Base-by-base conservation (phyloP, 2,888 invertebrate species). In the Miltochrista miniata region DNA sequence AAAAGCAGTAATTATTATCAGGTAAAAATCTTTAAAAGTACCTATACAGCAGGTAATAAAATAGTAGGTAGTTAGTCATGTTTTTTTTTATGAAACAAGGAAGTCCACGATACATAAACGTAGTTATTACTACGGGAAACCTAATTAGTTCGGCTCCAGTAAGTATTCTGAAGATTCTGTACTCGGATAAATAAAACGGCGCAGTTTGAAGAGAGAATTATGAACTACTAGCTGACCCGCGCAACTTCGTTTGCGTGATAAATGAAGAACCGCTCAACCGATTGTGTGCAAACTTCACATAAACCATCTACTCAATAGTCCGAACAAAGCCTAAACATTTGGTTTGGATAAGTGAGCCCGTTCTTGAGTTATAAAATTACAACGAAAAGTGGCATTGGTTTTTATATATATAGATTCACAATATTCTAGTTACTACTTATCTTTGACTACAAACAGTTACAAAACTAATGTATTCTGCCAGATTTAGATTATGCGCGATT, bases 141-240 rank as follows among this genome's bases (percentile, higher is more conserved):
- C 59, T 67, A 69, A 72, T 72, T 61, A 62, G 57, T 62, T 69
- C 54, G 58, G 56, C 63, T 63, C 56, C 44, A 68, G 58, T 64
- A 56, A 65, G 46, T 67, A 65, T 59, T 55, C 56, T 59, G 51
- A 57, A 67, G 48, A 65, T 59, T 59, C 56, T 60, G 53, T 57
- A 68, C 45, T 45, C 62, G 59, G 64, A 40, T 55, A 68, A 68
- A 68, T 64, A 67, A 61, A 45, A 51, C 53, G 45, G 45, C 53
- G 48, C 49, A 24, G 18, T 24, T 24, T 24, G 18, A 24, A 24
- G 5, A 24, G 18, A 24, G 18, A 24, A 24, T n/a, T 51, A 39
- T 13, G 13, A 24, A 45, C 9, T 37, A 54, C n/a, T n/a, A n/a
- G n/a, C n/a, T n/a, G n/a, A n/a, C n/a, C n/a, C n/a, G n/a, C n/a